A percentile compares a stretch with the other conserved stretches of the same genome.
Conservation (phyloP, 2,797 vertebrate species). For the Ptychadena robeensis region DNA sequence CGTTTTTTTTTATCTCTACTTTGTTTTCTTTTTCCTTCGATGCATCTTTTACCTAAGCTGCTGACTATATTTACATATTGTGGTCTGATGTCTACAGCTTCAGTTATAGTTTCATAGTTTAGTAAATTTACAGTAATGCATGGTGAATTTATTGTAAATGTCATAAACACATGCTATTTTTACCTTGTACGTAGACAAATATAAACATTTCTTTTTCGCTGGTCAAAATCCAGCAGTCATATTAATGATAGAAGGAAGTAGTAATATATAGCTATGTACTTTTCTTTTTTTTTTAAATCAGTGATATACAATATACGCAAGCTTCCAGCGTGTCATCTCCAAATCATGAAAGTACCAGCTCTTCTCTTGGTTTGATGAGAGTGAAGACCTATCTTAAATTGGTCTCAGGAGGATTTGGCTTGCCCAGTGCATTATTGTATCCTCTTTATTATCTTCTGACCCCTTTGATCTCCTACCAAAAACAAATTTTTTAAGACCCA, state of each 20-base stretch:
- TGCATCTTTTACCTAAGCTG: no score
- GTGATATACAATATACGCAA: background rate
- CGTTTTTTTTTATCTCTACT: no score
- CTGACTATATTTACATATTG: no score
- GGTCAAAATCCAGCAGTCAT: background rate
- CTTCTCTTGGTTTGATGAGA: conserved; percentile 40
- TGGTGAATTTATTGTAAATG: background rate
- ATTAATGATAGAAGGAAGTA: conserved; percentile 14
- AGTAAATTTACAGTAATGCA: background rate
- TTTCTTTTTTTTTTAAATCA: background rate
- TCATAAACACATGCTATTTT: no score
- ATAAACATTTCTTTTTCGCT: background rate
- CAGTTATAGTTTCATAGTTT: background rate
- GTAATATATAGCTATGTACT: background rate
- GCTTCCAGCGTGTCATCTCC: conserved; percentile 25
- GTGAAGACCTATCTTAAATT: conserved; percentile 57
- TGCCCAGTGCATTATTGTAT: conserved; percentile 52
- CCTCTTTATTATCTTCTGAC: conserved; percentile 60
- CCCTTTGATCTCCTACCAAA: conserved; percentile 56
- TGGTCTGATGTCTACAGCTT: no score
- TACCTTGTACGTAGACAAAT: background rate
- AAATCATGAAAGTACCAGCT: conserved; percentile 42
- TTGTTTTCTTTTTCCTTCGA: no score
- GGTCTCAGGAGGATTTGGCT: conserved; percentile 55
- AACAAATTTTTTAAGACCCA: conserved; percentile 50